A percentile compares a stretch with the other conserved stretches of the same genome.
phyloP scores from a whole-genome alignment of 2,888 invertebrate species.

The Epirrita christyi region DNA sequence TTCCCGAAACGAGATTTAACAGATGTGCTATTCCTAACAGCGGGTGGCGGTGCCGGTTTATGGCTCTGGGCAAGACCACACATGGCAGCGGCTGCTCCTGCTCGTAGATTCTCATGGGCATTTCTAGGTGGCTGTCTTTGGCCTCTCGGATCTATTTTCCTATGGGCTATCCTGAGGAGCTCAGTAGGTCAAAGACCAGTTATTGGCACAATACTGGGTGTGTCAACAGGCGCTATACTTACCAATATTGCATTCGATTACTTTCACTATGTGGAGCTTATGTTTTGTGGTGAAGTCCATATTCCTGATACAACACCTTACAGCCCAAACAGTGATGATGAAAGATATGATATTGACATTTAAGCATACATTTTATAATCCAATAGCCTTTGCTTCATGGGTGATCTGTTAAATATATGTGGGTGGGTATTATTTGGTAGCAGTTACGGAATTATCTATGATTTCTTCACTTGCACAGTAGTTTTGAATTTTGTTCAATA shows the following conservation, averaged over 20 bases:
- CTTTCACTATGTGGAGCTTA: conserved; percentile 86
- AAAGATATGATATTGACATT: conserved; percentile 81
- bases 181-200: conserved; percentile 89
- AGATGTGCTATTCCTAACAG: conserved; percentile 91
- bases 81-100: conserved; percentile 86
- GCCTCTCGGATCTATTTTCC: conserved; percentile 94
- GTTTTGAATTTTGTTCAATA: conserved; percentile 40
- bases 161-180: conserved; percentile 94
- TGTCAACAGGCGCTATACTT: conserved; percentile 88
- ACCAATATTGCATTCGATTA: conserved; percentile 87
- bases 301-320: conserved; percentile 67
- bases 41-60: conserved; percentile 92
- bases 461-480: conserved; percentile 40
- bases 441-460: conserved; percentile 39
- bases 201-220: conserved; percentile 87
- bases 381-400: conserved; percentile 1
- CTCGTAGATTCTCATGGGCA: conserved; percentile 88
- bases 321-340: conserved; percentile 81
- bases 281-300: conserved; percentile 82
- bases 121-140: conserved; percentile 92
- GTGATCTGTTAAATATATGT: conserved; percentile 4
- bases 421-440: conserved; percentile 44
- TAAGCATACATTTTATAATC: conserved; percentile 40
- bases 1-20: conserved; percentile 91
- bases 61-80: conserved; percentile 93